phyloP scores from a whole-genome alignment of 2,888 invertebrate genomes.

The Dasypolia templi region DNA sequence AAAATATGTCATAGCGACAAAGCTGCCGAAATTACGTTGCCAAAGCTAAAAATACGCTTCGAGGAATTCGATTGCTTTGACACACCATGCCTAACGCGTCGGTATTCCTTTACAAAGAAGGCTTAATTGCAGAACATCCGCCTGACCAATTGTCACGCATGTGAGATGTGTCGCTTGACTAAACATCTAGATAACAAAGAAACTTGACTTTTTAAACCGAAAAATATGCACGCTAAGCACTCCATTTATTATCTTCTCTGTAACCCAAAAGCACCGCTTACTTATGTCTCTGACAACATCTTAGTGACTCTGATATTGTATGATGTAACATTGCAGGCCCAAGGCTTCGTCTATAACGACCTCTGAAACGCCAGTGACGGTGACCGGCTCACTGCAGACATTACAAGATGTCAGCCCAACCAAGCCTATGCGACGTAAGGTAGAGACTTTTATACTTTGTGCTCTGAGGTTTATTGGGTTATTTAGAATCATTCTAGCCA shows the following conservation, averaged over 20 bases:
- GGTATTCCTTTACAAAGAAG: too few relatives aligned
- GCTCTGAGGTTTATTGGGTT: background rate
- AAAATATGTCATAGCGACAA: too few relatives aligned
- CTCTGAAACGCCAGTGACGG: conserved; percentile 79
- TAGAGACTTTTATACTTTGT: conserved; percentile 62
- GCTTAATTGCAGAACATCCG: too few relatives aligned
- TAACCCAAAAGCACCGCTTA: conserved; percentile 26
- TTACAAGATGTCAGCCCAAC: conserved; percentile 87
- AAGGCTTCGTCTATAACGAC: conserved; percentile 86
- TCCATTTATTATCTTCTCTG: conserved; percentile 41
- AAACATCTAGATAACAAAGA: too few relatives aligned
- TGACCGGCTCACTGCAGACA: conserved; percentile 81
- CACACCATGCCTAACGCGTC: too few relatives aligned
- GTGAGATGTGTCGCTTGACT: too few relatives aligned
- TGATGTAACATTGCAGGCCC: conserved; percentile 77
- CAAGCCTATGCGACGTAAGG: conserved; percentile 86
- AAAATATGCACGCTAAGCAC: background rate
- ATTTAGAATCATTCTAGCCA: background rate
- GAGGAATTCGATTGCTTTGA: too few relatives aligned
- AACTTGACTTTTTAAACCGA: too few relatives aligned
- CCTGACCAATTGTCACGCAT: too few relatives aligned
- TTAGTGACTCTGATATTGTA: conserved; percentile 27
- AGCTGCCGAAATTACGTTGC: too few relatives aligned
- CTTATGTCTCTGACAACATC: background rate
- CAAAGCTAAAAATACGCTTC: too few relatives aligned